phyloP scores from a whole-genome alignment of 2,797 vertebrate genomes.

The Pyrocephalus nanus region DNA sequence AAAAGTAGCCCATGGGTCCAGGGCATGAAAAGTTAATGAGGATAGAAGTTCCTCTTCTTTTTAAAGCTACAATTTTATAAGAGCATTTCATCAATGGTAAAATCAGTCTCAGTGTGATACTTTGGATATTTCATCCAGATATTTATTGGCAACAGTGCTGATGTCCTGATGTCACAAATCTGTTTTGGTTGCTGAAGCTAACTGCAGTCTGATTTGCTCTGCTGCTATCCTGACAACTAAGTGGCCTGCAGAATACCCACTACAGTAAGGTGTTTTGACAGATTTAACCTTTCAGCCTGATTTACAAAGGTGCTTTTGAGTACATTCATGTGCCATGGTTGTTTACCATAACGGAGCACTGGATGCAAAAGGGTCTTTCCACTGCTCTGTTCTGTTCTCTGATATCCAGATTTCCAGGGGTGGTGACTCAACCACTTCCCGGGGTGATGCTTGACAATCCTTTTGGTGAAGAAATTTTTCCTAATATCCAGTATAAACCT shows the following conservation, averaged over 20 bases:
- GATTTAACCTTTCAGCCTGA: background rate
- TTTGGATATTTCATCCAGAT: background rate
- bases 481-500: background rate
- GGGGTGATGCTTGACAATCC: background rate
- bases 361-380: slow-evolving; percentile 14
- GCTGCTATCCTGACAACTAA: background rate
- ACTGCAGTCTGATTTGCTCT: background rate
- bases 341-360: background rate
- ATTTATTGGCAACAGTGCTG: background rate
- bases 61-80: background rate
- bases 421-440: background rate
- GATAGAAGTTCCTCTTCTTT: background rate
- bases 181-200: background rate
- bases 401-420: background rate
- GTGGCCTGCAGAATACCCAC: background rate
- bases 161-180: background rate
- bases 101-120: background rate
- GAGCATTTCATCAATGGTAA: background rate
- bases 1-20: background rate
- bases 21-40: background rate
- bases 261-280: background rate
- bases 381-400: background rate
- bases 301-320: slow-evolving; percentile 31
- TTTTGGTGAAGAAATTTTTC: background rate
- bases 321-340: background rate